Base-by-base conservation (phyloP, 2,113 vertebrate species). In the Corynorhinus townsendii region DNA sequence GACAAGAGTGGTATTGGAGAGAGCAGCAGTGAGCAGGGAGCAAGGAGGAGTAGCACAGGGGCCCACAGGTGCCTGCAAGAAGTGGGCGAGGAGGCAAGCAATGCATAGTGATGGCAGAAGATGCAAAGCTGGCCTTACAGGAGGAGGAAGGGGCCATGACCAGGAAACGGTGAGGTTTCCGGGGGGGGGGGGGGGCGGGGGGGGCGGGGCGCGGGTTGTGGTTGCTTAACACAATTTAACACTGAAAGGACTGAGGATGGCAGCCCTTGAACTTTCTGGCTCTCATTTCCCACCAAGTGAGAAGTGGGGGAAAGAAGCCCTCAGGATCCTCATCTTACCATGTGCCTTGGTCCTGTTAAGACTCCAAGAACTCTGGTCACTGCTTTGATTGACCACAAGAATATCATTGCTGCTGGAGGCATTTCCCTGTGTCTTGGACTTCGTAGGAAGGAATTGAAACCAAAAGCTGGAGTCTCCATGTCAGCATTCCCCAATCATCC, bases 41-140 rank as follows among this genome's bases (percentile, higher is more conserved):
- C 24, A 22, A 30, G n/a, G 5, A 8, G 30, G 2, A 14, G 33
- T 0, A 7, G 15, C 24, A 11, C 0, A 1, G 52, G 52, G 11
- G 30, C 43, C 84, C 16, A 4, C 17, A 10, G 26, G 40, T 2
- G 0, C 56, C 73, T 28, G 22, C 45, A 86, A 22, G 12, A 30
- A 17, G 22, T 7, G 12, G 33, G 16, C 20, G 5, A 38, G 52
- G 5, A 16, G 6, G 49, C n/a, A 9, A 30, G 15, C 3, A 8
- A 11, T 0, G 33, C 38, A 20, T 11, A 59, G 56, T 59, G 45
- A 72, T 20, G n/a, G 4, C 52, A 38, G 35, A 8, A 40, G 40
- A 38, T 26, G 19, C 52, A 56, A 47, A 73, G 38, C n/a, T 17
- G 11, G 66, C 5, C 2, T 10, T 26, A 20, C 0, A 54, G n/a